Base-by-base conservation (phyloP, 2,888 invertebrate genomes). In the Pasiphila rectangulata region DNA sequence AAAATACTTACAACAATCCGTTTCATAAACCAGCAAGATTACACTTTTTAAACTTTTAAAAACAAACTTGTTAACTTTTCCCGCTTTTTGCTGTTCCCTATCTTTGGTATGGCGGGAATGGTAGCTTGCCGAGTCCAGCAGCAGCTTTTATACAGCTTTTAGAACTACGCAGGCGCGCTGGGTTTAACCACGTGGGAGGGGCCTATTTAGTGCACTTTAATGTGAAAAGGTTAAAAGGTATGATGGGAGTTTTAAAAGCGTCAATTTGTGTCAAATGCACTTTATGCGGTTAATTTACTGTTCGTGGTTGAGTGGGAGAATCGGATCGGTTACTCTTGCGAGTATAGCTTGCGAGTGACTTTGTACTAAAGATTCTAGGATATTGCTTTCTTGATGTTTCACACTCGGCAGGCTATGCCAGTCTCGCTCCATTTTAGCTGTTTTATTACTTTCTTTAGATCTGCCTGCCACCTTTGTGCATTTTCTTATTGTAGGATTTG, bases 41-140 rank as follows among this genome's bases (percentile, higher is more conserved):
- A 48, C 73, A 76, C 78, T 76, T 67, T 27, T 25, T 24, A 64
- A 75, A 79, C 71, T 74, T 73, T 59, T 39, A 39, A 54, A 40
- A 54, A 57, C 34, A 42, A 65, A 67, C 58, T 61, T 61, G 44
- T 10, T 35, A 46, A 37, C 40, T 15, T 49, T 54, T 52, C 51
- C 45, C 55, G 42, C 43, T 47, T 54, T 37, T 24, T n/a, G 20
- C 27, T 15, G 5, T 15, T 54, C 59, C 54, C 56, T 61, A 51
- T 54, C 41, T 59, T 65, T 66, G n/a, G n/a, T 7, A n/a, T 71
- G 69, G 72, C 74, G 77, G 79, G 77, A 85, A 82, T 87, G 84
- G 52, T 69, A 53, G 35, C 54, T 49, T 39, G 52, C 23, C 40
- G 53, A 58, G 46, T 46, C 46, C 38, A 51, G 43, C 51, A 43